Percentiles rank a stretch among this genome's conserved stretches.
Conservation (phyloP, 2,113 vertebrate species). For the Diadophis punctatus region DNA sequence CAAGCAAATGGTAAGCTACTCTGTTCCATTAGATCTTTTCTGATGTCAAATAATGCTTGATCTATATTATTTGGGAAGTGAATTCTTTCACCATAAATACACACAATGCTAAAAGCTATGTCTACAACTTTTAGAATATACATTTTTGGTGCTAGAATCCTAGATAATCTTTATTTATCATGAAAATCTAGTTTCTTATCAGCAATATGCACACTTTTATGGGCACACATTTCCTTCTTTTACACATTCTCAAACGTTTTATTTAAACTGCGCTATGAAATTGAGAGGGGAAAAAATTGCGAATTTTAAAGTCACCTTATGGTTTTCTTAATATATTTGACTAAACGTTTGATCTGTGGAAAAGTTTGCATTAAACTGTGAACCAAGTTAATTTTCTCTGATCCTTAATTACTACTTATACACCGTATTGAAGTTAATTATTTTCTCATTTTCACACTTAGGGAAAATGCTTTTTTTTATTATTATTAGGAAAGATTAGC, state of each 20-base stretch:
- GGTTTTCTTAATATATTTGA: not conserved
- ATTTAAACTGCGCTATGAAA: not conserved
- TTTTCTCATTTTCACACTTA: not conserved
- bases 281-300: not conserved
- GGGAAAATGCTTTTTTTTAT: not conserved
- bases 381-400: not conserved
- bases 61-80: not conserved
- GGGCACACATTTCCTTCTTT: not conserved
- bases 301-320: not conserved
- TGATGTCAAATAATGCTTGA: not conserved
- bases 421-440: not conserved
- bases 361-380: not conserved
- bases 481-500: not conserved
- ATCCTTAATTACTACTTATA: not conserved
- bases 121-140: not conserved
- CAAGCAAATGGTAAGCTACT: no score
- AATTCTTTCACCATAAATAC: not conserved
- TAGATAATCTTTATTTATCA: not conserved
- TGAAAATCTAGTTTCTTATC: not conserved
- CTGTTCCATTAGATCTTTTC: not conserved
- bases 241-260: not conserved
- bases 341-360: not conserved
- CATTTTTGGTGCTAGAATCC: not conserved
- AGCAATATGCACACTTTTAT: not conserved
- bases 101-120: not conserved